Base-by-base conservation (phyloP, 2,888 invertebrate genomes). In the Dexiosoma caninum region DNA sequence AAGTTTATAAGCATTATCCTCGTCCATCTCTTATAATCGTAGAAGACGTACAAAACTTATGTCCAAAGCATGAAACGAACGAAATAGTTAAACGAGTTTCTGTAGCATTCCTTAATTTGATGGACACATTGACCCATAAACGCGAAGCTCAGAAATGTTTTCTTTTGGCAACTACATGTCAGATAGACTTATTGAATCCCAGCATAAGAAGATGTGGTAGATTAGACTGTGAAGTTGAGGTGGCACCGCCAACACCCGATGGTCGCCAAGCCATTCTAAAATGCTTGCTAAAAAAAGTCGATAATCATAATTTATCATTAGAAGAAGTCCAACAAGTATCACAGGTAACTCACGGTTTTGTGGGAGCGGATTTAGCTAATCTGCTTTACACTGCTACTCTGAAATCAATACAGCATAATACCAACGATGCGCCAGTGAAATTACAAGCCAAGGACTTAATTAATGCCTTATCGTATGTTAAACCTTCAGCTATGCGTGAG, bases 401-500 rank as follows among this genome's bases (percentile, higher is more conserved):
- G 85, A 91, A 91, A 84, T 93, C 94, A 27, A 90, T 93, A 1
- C 69, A 62, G 7, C 55, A 66, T 27, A 44, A 3, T 6, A 6
- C 46, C 12, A 1, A 37, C 0, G 16, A 5, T 0, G 8, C 8
- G 21, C 10, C 37, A 1, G 55, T 55, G 6, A 59, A 86, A 4
- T 82, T 87, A 89, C 8, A 51, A 64, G 35, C 53, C 42, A 55
- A 69, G 44, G 10, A 60, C 55, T 8, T 78, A 30, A 53, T 67
- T n/a, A 35, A 10, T 59, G 72, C 80, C 10, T 86, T 96, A 55
- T 93, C 92, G 7, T 90, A 92, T 67, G 94, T 97, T 0, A 94
- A 95, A 84, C 98, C 98, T 0, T 96, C 96, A 88, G 97, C 97
- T 0, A 97, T 98, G 96, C 93, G 96, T 78, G 97, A 97, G 89